Percentiles rank a stretch among this genome's conserved stretches.
These are phyloP conservation scores for Dryobotodes eremita DNA, from an alignment of 2,888 invertebrate species.

Conservation along the genomic window DNA sequence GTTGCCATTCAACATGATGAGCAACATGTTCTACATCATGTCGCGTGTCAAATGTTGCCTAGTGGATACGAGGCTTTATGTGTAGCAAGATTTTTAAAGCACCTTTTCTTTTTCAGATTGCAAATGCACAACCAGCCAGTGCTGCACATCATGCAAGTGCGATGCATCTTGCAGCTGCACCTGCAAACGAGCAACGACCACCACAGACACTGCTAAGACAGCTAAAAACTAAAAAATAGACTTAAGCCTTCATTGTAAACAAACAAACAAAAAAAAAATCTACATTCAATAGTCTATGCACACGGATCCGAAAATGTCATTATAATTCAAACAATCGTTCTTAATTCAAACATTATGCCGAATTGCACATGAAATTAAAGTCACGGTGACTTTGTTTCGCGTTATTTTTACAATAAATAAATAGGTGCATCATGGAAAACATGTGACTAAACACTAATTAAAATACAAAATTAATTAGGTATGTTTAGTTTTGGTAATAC, in stretches of 20 bases:
- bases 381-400: constrained; percentile 35
- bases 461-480: constrained; percentile 20
- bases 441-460: constrained; percentile 37
- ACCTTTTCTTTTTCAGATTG: constrained; percentile 77
- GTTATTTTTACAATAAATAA: constrained; percentile 19
- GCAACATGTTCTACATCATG: no score
- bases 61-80: not conserved
- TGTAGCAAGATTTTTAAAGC: not conserved
- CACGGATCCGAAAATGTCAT: constrained; percentile 1
- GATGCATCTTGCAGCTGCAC: constrained; percentile 85
- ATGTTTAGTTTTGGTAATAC: constrained; percentile 8
- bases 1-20: no score
- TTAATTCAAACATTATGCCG: constrained; percentile 32
- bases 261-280: constrained; percentile 4
- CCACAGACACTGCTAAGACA: constrained; percentile 70
- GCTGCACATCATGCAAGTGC: constrained; percentile 85
- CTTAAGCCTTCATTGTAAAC: not conserved
- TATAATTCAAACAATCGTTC: constrained; percentile 13
- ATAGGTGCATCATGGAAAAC: constrained; percentile 11
- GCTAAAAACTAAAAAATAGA: constrained; percentile 78
- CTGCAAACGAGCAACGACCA: constrained; percentile 77
- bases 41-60: no score
- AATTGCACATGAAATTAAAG: constrained; percentile 18
- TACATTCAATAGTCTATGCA: constrained; percentile 2
- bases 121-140: constrained; percentile 85